These are phyloP conservation scores for Melanchra persicariae DNA, from an alignment of 2,888 invertebrate genomes.

Conservation along the genomic window DNA sequence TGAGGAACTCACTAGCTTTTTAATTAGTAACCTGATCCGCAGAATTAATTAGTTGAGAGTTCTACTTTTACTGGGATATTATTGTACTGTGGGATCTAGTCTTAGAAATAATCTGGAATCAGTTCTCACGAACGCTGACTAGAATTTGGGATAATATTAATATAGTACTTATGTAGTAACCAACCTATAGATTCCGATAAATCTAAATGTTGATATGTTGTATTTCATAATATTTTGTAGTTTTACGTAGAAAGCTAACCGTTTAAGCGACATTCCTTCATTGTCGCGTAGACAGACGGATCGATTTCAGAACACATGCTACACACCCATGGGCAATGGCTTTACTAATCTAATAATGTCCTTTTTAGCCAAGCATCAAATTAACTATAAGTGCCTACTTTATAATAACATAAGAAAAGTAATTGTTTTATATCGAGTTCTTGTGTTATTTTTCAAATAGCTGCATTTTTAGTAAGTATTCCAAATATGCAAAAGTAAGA, in stretches of 20 bases:
- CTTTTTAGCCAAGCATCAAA: conserved; percentile 19
- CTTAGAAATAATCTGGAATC: conserved; percentile 35
- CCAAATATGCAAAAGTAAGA: too few relatives aligned
- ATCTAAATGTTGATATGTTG: too few relatives aligned
- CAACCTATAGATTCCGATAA: too few relatives aligned
- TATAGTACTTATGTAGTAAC: too few relatives aligned
- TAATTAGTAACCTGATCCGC: conserved; percentile 53
- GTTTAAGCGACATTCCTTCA: conserved; percentile 29
- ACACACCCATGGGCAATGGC: conserved; percentile 27
- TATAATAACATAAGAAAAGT: too few relatives aligned
- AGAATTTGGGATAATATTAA: conserved; percentile 29
- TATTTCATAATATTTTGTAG: too few relatives aligned
- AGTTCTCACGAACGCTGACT: conserved; percentile 32
- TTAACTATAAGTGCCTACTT: conserved; percentile 3
- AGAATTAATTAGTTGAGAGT: conserved; percentile 55
- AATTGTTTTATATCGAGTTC: neutral
- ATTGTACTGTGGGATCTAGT: conserved; percentile 44
- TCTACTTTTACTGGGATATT: conserved; percentile 25
- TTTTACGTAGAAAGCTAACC: conserved; percentile 11
- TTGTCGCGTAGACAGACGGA: conserved; percentile 28
- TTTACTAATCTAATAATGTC: conserved; percentile 18
- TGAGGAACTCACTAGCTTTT: conserved; percentile 48
- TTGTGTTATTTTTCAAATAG: neutral
- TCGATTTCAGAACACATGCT: conserved; percentile 47
- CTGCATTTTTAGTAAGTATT: too few relatives aligned